These are phyloP conservation scores for Ahaetulla prasina DNA, from an alignment of 2,113 vertebrate species.

Conservation along the genomic window DNA sequence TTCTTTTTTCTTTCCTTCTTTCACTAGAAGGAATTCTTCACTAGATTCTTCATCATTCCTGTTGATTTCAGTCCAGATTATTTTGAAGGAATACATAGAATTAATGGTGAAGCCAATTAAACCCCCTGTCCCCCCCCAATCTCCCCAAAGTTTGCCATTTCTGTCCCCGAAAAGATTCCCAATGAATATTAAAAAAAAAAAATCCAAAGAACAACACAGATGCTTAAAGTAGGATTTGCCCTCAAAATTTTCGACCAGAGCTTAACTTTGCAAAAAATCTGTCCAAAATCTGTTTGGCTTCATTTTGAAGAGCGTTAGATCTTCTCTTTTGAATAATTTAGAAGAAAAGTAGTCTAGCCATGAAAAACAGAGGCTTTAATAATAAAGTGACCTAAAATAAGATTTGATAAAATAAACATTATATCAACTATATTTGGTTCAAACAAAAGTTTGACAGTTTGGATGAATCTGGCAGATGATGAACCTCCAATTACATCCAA, in stretches of 20 bases:
- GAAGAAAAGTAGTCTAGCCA: neutral
- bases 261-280: neutral
- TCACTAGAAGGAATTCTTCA: neutral
- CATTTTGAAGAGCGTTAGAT: neutral
- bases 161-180: neutral
- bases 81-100: neutral
- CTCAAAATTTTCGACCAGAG: neutral
- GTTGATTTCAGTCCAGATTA: neutral
- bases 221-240: neutral
- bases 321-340: neutral
- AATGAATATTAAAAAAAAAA: neutral
- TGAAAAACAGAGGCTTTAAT: neutral
- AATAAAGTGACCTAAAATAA: neutral
- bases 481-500: neutral
- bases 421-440: neutral
- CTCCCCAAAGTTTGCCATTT: neutral
- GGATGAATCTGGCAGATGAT: neutral
- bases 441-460: neutral
- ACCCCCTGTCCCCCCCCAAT: neutral
- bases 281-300: neutral
- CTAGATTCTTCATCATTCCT: neutral
- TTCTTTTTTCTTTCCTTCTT: neutral
- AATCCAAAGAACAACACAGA: neutral
- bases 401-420: neutral
- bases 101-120: neutral